These are phyloP conservation scores for Tragelaphus imberbis DNA, from an alignment of 2,113 vertebrate genomes.

Conservation along the genomic window DNA sequence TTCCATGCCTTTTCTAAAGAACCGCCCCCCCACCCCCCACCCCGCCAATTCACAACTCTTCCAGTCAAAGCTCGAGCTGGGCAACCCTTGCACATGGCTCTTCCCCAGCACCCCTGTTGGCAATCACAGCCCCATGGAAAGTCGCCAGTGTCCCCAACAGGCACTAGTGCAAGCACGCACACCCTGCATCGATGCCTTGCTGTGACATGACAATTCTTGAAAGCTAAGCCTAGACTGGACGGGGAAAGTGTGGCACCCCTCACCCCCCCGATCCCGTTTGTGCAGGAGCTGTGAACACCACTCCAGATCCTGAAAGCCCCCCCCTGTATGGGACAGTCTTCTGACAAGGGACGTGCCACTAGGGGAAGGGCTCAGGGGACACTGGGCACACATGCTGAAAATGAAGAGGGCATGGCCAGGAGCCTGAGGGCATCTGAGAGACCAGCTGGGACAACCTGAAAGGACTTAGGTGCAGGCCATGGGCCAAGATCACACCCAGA, in stretches of 20 bases:
- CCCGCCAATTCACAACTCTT: background rate
- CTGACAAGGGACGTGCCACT: background rate
- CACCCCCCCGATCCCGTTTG: background rate
- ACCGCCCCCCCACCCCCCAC: background rate
- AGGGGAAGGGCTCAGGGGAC: background rate
- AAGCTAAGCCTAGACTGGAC: background rate
- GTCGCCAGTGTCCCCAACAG: background rate
- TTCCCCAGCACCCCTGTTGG: background rate
- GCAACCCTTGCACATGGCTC: background rate
- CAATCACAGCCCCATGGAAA: background rate
- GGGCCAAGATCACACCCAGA: background rate
- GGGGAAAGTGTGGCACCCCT: background rate
- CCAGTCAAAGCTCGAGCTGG: background rate
- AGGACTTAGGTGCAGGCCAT: background rate
- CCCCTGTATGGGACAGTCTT: accelerated
- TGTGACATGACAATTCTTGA: background rate
- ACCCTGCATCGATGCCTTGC: background rate
- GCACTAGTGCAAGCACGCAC: background rate
- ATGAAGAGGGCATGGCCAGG: background rate
- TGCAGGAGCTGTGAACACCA: background rate
- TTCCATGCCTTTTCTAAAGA: background rate
- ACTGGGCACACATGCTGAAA: background rate
- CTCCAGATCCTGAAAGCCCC: background rate
- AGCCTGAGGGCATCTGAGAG: background rate
- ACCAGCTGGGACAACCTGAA: background rate